phyloP scores from a whole-genome alignment of 1,140 invertebrate species.

The Nylanderia fulva region DNA sequence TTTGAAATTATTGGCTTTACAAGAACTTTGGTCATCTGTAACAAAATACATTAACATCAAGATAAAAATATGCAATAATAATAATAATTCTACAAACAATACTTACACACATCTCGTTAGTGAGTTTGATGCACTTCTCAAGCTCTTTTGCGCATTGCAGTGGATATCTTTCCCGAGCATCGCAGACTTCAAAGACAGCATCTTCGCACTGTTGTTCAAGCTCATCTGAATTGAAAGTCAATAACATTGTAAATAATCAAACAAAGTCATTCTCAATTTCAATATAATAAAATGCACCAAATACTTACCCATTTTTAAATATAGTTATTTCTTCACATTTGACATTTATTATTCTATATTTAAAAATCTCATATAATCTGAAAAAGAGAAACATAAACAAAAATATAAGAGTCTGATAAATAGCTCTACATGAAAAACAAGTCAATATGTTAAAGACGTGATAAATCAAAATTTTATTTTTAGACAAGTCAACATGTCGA shows the following conservation, averaged over 20 bases:
- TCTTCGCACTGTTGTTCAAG: conserved; percentile 78
- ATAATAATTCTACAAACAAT: background rate
- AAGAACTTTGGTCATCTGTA: conserved; percentile 56
- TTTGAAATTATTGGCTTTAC: conserved; percentile 5
- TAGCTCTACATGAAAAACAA: background rate
- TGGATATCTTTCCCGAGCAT: conserved; percentile 77
- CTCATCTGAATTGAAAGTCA: conserved; percentile 59
- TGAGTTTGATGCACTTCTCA: conserved; percentile 69
- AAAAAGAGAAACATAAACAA: background rate
- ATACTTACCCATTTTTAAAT: conserved; percentile 41
- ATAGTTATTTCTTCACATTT: background rate
- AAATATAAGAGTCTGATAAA: background rate
- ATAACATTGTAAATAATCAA: background rate
- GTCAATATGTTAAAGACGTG: background rate
- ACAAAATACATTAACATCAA: conserved; percentile 8
- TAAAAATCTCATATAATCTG: background rate
- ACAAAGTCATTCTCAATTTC: background rate
- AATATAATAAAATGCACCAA: background rate
- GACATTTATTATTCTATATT: background rate
- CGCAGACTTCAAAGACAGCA: conserved; percentile 76
- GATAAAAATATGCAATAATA: background rate
- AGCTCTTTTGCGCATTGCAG: conserved; percentile 74
- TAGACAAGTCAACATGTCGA: background rate
- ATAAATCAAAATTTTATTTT: background rate
- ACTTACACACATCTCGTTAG: conserved; percentile 73